Evolutionary conservation across 2,888 invertebrate genomes (phyloP), one percentile per base, ranked within the genome.

Genomic region (Calameuta pallipes): DNA sequence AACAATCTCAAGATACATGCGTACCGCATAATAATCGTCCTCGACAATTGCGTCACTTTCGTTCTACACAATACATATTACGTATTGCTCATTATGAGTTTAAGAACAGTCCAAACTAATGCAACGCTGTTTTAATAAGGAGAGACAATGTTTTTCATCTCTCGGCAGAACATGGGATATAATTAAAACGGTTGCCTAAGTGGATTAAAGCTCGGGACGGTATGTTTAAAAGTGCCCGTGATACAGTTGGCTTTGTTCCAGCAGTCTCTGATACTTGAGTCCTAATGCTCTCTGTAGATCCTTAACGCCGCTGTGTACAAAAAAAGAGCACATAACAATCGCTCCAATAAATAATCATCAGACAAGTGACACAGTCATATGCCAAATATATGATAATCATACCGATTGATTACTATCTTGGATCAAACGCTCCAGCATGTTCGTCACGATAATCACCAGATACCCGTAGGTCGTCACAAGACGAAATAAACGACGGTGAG

Each of bases 361-460:
- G 9, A 23, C 41, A 23, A 56, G 0, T 15, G 56, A 56, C 41
- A 41, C 23, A 41, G 23, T 23, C 23, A 23, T 56, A 56, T 56
- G 23, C 1, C 6, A 41, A 41, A 41, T 23, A 41, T 41, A 41
- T 23, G 41, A 6, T 6, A 23, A 56, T 56, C 9, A 23, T 56
- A 23, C 23, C 23, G 56, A 23, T 56, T 56, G 15, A 56, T 15
- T 9, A 23, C 23, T 2, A 23, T 9, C 56, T 56, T 56, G 56
- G 9, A 56, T 9, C 23, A 56, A 56, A 56, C 9, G 56, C 0
- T 6, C 56, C 23, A 23, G 23, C 41, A 56, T 23, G 56, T 9
- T 56, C 9, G 56, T 74, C 68, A 78, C 79, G 77, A 85, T 83
- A 85, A 86, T 80, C 83, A 79, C 83, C 85, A 83, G 80, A 56